Percentiles rank a stretch among this genome's conserved stretches.
Conservation (phyloP, 2,113 vertebrate genomes). For the Syrrhaptes paradoxus region DNA sequence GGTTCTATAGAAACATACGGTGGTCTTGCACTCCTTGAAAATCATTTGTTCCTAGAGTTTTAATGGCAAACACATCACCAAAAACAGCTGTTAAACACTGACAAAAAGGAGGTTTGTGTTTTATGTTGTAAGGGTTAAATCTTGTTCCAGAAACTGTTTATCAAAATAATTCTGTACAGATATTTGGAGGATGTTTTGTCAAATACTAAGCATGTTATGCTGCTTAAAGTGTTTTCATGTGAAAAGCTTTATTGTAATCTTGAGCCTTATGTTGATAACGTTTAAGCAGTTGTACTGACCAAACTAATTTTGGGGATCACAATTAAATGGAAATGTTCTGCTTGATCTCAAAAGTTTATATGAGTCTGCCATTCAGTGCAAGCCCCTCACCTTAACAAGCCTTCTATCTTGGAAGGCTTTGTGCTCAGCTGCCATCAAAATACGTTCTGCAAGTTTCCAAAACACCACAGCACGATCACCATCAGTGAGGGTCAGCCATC, state of each 20-base stretch:
- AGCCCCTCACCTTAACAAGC: not conserved
- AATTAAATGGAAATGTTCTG: constrained; percentile 76
- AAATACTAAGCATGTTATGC: constrained; percentile 74
- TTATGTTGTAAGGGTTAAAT: constrained; percentile 29
- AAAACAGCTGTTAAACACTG: constrained; percentile 28
- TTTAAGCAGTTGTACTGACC: constrained; percentile 69
- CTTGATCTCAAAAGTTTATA: constrained; percentile 46
- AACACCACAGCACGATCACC: not conserved
- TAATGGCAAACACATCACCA: constrained; percentile 24
- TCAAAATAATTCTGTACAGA: constrained; percentile 32
- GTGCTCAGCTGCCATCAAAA: not conserved
- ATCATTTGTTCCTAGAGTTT: constrained; percentile 21
- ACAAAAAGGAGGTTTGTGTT: constrained; percentile 10
- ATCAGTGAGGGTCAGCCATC: not conserved
- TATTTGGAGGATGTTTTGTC: constrained; percentile 58
- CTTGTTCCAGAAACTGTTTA: constrained; percentile 27
- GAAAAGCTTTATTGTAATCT: constrained; percentile 77
- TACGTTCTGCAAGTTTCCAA: not conserved
- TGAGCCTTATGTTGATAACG: constrained; percentile 70
- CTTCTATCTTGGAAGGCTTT: not conserved
- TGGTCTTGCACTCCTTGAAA: not conserved
- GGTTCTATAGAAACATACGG: not conserved
- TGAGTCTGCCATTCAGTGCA: not conserved
- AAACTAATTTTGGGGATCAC: constrained; percentile 71
- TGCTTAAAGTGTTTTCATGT: constrained; percentile 75